These are phyloP conservation scores for Tipula helvola DNA, from an alignment of 2,888 invertebrate genomes.

Conservation along the genomic window DNA sequence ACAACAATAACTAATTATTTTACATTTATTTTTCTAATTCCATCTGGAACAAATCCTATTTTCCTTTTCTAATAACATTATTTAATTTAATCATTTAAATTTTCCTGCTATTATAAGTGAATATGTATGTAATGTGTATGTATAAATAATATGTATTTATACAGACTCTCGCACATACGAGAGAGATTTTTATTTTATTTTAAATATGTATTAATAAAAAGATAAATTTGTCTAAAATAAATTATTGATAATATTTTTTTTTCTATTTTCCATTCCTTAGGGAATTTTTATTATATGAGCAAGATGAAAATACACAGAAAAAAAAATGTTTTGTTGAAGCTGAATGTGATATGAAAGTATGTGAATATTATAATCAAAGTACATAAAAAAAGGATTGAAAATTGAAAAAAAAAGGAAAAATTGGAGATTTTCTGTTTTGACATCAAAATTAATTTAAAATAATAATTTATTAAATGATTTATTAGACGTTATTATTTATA, in stretches of 20 bases:
- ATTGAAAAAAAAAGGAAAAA: not conserved
- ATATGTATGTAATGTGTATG: no score
- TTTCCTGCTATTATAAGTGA: no score
- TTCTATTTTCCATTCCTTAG: not conserved
- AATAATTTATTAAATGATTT: slow-evolving; percentile 4
- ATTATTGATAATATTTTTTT: not conserved
- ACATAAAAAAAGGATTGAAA: not conserved
- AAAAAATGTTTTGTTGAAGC: not conserved
- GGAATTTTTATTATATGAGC: not conserved
- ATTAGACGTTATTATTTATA: not conserved
- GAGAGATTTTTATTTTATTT: not conserved
- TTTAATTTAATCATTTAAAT: not conserved
- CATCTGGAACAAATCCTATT: not conserved
- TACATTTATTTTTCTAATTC: not conserved
- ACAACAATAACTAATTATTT: not conserved
- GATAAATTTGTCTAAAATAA: not conserved
- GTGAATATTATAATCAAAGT: not conserved
- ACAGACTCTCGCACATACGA: not conserved
- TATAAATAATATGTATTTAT: not conserved
- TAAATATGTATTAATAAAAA: not conserved
- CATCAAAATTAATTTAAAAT: slow-evolving; percentile 4
- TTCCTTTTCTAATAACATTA: not conserved
- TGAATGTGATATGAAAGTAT: not conserved
- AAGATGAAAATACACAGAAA: not conserved
- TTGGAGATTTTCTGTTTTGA: not conserved